Base-by-base conservation (phyloP, 2,113 vertebrate species). In the Peromyscus polionotus region DNA sequence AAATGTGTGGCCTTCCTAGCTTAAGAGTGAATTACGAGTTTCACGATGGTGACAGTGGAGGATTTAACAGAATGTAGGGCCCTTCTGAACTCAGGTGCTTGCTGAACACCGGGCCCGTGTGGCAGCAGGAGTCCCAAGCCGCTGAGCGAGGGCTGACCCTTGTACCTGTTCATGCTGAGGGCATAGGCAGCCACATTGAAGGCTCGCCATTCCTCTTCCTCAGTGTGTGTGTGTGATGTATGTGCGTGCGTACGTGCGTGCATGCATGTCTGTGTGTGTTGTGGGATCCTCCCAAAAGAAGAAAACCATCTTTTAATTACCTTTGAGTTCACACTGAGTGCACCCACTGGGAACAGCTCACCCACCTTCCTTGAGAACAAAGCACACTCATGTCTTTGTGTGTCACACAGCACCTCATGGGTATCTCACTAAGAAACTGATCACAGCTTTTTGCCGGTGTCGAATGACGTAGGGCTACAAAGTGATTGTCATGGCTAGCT, bases 161-260 rank as follows among this genome's bases (percentile, higher is more conserved):
- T 3, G 1, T 31, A 12, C 2, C 9, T 24, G 22, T 33, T n/a
- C 3, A 0, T 12, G 54, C 70, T 1, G 36, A 48, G 61, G 33
- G n/a, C n/a, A 0, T 45, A 1, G 45, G 57, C 48, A 28, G 59
- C 51, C 20, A 31, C 28, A 0, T 1, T 0, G 22, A 39, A 59
- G 59, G 24, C 76, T 28, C 36, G 1, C 5, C 28, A 2, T 22
- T 63, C 24, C 8, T 26, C 16, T 5, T 67, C 42, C 26, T 63
- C n/a, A 39, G 28, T 72, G 68, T 59, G 0, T 31, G 42, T 42
- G 42, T 42, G 42, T 42, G 42, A 42, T 42, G 42, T 42, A 42
- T 42, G 42, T 42, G 42, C 42, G 42, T 42, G 42, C 42, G 42
- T 42, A 4, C 42, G 42, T 42, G 42, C 42, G 4, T 42, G 42